Evolutionary conservation across 1,140 invertebrate species (phyloP).

Genomic region (Eupristina koningsbergeri): DNA sequence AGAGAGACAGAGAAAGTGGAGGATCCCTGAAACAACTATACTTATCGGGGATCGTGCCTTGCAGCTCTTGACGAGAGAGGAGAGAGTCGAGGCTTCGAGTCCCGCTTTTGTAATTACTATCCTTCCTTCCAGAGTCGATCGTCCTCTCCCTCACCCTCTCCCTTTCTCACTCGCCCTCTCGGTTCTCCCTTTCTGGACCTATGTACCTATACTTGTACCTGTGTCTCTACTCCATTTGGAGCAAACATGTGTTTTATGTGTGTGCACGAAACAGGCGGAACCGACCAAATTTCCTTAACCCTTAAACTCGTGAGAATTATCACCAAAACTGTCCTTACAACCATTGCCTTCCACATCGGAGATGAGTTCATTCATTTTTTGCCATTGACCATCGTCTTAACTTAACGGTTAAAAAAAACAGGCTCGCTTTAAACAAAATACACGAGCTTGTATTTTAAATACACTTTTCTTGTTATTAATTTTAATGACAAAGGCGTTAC

Average conservation of each 20-base stretch:
- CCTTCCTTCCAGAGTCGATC: conserved; percentile 56
- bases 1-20: background rate
- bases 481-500: no score
- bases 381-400: no score
- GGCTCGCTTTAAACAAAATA: no score
- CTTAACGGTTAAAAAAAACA: no score
- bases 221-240: conserved; percentile 57
- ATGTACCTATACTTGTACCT: background rate
- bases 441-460: no score
- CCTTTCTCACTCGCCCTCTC: conserved; percentile 46
- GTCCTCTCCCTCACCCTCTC: background rate
- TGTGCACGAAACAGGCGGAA: background rate
- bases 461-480: no score
- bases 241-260: background rate
- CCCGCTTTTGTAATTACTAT: conserved; percentile 73
- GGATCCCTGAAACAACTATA: conserved; percentile 71
- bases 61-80: conserved; percentile 59
- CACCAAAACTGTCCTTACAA: no score
- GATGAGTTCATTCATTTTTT: no score
- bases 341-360: no score
- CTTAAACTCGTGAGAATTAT: background rate
- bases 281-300: background rate
- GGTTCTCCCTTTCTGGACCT: conserved; percentile 35
- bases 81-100: conserved; percentile 63
- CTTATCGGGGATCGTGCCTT: conserved; percentile 72